These are phyloP conservation scores for Gallirallus australis DNA, from an alignment of 2,797 vertebrate species.

Conservation along the genomic window DNA sequence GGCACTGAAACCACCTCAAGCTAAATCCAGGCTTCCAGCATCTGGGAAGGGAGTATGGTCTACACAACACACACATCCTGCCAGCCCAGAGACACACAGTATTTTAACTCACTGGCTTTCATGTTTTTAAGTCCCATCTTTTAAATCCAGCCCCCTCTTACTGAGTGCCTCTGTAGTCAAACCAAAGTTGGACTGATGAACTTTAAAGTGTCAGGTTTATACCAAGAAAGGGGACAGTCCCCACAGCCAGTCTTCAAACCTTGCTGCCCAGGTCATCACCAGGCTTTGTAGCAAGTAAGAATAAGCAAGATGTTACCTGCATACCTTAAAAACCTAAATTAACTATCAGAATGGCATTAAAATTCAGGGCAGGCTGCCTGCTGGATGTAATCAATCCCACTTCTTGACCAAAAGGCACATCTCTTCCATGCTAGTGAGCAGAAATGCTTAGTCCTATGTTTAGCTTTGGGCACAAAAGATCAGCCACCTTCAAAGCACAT, in stretches of 20 bases:
- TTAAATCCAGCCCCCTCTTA: background rate
- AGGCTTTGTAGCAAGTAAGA: background rate
- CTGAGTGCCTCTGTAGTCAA: background rate
- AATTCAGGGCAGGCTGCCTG: background rate
- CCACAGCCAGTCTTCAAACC: background rate
- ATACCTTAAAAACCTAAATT: fast-evolving
- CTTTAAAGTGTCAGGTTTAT: background rate
- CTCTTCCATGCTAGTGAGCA: fast-evolving
- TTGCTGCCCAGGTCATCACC: background rate
- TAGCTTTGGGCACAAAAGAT: fast-evolving
- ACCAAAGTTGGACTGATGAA: background rate
- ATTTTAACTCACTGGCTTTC: background rate
- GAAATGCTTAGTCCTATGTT: fast-evolving
- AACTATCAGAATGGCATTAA: fast-evolving
- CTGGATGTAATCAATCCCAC: background rate
- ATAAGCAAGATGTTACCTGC: fast-evolving
- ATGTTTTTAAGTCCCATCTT: background rate
- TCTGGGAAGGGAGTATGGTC: background rate
- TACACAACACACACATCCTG: background rate
- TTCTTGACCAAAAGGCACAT: fast-evolving
- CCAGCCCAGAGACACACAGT: fast-evolving
- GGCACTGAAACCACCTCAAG: background rate
- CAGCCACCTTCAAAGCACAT: background rate
- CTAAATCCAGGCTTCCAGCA: background rate
- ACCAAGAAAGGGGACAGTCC: background rate